Conservation (phyloP, 2,888 invertebrate genomes). For the Agrilus cyanescens region DNA sequence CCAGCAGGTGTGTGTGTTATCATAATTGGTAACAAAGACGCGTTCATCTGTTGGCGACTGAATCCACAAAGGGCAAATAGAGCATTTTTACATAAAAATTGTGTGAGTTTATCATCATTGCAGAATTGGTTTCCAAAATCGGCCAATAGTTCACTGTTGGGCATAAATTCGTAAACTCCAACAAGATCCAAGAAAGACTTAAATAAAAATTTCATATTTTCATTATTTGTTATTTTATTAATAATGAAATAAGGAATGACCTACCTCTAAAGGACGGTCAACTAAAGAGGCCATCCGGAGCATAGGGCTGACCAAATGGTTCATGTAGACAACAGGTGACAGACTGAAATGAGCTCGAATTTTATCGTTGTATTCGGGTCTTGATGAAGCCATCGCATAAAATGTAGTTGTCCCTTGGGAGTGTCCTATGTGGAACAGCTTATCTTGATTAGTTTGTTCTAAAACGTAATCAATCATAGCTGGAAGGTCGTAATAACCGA, state of each 20-base stretch:
- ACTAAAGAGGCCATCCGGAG: slow-evolving; percentile 9
- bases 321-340: slow-evolving; percentile 46
- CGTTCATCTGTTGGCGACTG: slow-evolving; percentile 26
- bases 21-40: slow-evolving; percentile 22
- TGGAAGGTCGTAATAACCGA: slow-evolving; percentile 67
- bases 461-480: slow-evolving; percentile 68
- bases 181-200: neutral
- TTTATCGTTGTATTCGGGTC: slow-evolving; percentile 42
- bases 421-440: slow-evolving; percentile 47
- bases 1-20: slow-evolving; percentile 28
- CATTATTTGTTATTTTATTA: too few relatives aligned
- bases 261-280: slow-evolving; percentile 3
- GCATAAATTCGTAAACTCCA: slow-evolving; percentile 48
- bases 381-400: slow-evolving; percentile 41
- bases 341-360: slow-evolving; percentile 41
- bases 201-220: too few relatives aligned
- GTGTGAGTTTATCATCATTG: slow-evolving; percentile 24
- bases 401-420: slow-evolving; percentile 49
- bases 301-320: slow-evolving; percentile 36
- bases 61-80: slow-evolving; percentile 30
- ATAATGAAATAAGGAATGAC: neutral
- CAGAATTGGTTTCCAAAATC: slow-evolving; percentile 40
- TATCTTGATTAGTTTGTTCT: slow-evolving; percentile 31
- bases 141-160: slow-evolving; percentile 40
- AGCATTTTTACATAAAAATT: slow-evolving; percentile 25